These are phyloP conservation scores for Drosophila pseudoananassae DNA, from an alignment of 1,140 invertebrate genomes.

Conservation along the genomic window DNA sequence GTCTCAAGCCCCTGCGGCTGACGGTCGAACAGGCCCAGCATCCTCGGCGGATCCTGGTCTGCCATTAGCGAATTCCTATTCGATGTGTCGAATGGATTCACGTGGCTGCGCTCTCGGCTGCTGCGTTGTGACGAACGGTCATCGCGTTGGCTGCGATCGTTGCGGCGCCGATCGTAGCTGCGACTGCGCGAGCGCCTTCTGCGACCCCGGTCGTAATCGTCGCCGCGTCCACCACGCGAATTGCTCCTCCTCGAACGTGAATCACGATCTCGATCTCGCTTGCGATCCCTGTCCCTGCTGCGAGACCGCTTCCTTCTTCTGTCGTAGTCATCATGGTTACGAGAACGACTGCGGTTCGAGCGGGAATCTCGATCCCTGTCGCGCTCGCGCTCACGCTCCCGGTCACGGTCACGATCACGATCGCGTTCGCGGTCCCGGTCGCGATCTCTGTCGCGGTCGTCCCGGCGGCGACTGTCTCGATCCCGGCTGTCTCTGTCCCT, in stretches of 20 bases:
- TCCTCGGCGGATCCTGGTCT: constrained; percentile 52
- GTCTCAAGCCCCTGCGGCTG: constrained; percentile 64
- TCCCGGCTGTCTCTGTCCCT: constrained; percentile 69
- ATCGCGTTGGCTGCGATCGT: constrained; percentile 78
- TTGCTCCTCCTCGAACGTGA: constrained; percentile 65
- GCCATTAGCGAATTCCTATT: constrained; percentile 81
- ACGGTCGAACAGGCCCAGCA: constrained; percentile 56
- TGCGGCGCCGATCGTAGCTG: constrained; percentile 77
- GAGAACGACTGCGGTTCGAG: constrained; percentile 84
- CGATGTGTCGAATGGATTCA: constrained; percentile 84
- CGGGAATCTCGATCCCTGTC: constrained; percentile 81
- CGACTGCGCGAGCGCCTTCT: constrained; percentile 65
- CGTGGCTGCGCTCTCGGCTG: constrained; percentile 83
- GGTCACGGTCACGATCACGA: constrained; percentile 84
- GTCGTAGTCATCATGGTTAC: constrained; percentile 82
- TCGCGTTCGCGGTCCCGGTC: constrained; percentile 45
- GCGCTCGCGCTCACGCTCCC: constrained; percentile 73
- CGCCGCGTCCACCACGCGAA: constrained; percentile 46
- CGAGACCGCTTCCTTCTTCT: constrained; percentile 63
- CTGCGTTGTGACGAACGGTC: constrained; percentile 82
- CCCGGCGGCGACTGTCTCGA: constrained; percentile 84
- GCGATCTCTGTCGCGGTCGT: constrained; percentile 65
- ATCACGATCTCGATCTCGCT: constrained; percentile 61
- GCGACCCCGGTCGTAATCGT: constrained; percentile 54
- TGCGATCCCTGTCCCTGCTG: constrained; percentile 77